Evolutionary conservation across 2,797 vertebrate species (phyloP), one percentile per base, ranked within the genome.

Genomic region (Acrossocheilus wenchowensis): DNA sequence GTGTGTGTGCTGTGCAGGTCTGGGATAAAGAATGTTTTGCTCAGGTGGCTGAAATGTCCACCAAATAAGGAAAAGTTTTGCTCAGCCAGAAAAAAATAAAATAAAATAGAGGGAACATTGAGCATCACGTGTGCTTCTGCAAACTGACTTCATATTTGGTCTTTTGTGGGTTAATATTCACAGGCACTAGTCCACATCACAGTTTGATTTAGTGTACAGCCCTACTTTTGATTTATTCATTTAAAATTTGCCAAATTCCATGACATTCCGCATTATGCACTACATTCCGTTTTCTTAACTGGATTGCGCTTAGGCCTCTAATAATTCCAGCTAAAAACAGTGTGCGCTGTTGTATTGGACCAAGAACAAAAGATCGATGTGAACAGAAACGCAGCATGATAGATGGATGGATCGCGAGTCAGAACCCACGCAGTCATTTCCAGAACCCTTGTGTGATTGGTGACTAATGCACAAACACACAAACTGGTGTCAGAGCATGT

Each of bases 401-500:
- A 15, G 77, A 60, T 14, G 36, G 36, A 60, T n/a, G 39, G 3
- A 78, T 60, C 17, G 6, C 12, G 23, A 78, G 75, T 78, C 52
- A 41, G 52, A 41, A 41, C 75, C 21, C 52, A n/a, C 15, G 23
- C 36, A 41, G 52, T 68, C 41, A 69, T 82, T 82, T 82, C 68
- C 64, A 71, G 50, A 72, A 72, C 52, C 39, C 77, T 26, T n/a
- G 52, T 77, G 48, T 84, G 45, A 77, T 77, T 75, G 48, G 57
- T 66, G 82, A 84, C 72, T 66, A 52, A 77, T 77, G 82, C 26
- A 62, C 39, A 75, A 75, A 84, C 73, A 77, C 43, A 77, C 52
- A 66, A 74, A 74, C 54, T 39, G 50, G 68, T 88, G 75, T 87
- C 75, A 83, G 52, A 78, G 52, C 66, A 84, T 54, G 83, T 77